phyloP scores from a whole-genome alignment of 37 sponge, comb jelly and placozoan genomes.

The Eunapius fragilis region DNA sequence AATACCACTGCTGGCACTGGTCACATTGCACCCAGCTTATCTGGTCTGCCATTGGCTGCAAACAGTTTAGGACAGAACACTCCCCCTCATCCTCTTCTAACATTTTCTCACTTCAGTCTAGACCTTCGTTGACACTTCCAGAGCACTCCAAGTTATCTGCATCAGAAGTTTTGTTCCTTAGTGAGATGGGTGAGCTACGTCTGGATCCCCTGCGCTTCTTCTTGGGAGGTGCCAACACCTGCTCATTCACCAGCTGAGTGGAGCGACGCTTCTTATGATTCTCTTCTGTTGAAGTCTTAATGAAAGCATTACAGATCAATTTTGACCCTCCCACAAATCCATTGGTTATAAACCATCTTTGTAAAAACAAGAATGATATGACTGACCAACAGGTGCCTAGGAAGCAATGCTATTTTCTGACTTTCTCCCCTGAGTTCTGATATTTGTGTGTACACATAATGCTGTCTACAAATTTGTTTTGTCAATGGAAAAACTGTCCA shows the following conservation, averaged over 20 bases:
- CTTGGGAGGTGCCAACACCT: background rate
- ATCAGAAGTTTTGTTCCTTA: background rate
- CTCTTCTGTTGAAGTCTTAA: background rate
- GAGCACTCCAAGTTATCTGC: background rate
- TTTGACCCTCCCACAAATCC: no score
- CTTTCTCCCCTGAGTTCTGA: no score
- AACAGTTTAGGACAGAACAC: slow-evolving; percentile 73
- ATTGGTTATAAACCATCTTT: no score
- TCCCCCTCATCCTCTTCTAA: slow-evolving; percentile 54
- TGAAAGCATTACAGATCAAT: background rate
- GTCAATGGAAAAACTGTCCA: no score
- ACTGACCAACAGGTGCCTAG: no score
- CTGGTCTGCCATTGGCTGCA: slow-evolving; percentile 66
- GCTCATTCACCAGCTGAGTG: background rate
- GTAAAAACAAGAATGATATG: no score
- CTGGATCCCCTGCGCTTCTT: background rate
- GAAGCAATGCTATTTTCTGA: no score
- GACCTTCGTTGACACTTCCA: background rate
- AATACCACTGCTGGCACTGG: slow-evolving; percentile 90
- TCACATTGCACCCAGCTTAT: slow-evolving; percentile 97
- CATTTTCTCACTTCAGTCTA: slow-evolving; percentile 51
- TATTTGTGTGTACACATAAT: no score
- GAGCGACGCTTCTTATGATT: background rate
- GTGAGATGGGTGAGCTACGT: background rate
- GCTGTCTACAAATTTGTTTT: no score